Base-by-base conservation (phyloP, 2,888 invertebrate genomes). In the Polydrusus cervinus region DNA sequence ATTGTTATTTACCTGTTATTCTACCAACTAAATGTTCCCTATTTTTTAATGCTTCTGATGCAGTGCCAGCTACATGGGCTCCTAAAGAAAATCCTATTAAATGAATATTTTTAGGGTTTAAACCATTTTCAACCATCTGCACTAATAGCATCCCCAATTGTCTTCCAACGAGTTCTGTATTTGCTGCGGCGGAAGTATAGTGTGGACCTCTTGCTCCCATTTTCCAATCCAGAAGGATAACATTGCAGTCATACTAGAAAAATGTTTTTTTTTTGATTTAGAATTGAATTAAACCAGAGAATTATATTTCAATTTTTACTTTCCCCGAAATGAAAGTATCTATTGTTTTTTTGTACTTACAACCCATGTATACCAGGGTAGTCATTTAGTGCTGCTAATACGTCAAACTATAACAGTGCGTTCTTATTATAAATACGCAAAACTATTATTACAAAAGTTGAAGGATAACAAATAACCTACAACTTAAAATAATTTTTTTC, bases 81-180 rank as follows among this genome's bases (percentile, higher is more conserved):
- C 91, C 91, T 0, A 91, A 83, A 66, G 91, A 91, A 83, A 91
- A 91, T 11, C 91, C 91, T 30, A 91, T 86, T 16, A 90, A 80
- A 82, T 91, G 91, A 6, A 91, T 87, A 3, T 85, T 79, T 20
- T 84, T 82, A 0, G 89, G 86, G 57, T 85, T 82, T 6, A 88
- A 81, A 0, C 90, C 90, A 30, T 87, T 80, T 18, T 87, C 83
- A 6, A 90, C 85, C 79, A 89, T 87, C 67, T 88, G 87, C 14
- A 88, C 78, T 3, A 91, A 82, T n/a, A 91, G 83, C 9, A 90
- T 85, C 0, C 89, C 90, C 61, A 90, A 83, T 83, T 91, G 89
- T 47, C 91, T 86, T 11, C 91, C 91, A 0, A 90, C 90, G 3
- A 91, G 83, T 83, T 91, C 91, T 0, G 90, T 90, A 79, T 91